Percentiles rank a stretch among this genome's conserved stretches.
Evolutionary conservation across 1,140 invertebrate species (phyloP).

Genomic region (Acromyrmex echinatior): DNA sequence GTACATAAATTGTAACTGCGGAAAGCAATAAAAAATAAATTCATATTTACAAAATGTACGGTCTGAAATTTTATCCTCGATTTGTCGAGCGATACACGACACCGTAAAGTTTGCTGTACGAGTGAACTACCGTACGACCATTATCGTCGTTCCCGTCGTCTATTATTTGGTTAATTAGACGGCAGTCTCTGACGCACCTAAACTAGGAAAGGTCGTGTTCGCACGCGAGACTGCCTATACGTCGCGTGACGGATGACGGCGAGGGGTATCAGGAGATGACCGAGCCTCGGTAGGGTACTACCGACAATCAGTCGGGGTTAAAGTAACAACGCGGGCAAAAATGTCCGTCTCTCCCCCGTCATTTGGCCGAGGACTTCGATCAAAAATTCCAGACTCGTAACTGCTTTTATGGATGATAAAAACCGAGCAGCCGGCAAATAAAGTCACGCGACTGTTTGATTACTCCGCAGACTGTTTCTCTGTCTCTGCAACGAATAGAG

Average conservation of each 20-base stretch:
- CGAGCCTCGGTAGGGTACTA: constrained; percentile 60
- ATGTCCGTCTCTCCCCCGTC: constrained; percentile 42
- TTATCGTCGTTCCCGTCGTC: constrained; percentile 48
- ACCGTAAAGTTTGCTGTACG: constrained; percentile 25
- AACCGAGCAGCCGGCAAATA: constrained; percentile 63
- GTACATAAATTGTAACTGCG: too few relatives aligned
- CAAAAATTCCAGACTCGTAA: constrained; percentile 69
- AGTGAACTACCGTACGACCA: constrained; percentile 40
- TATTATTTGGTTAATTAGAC: constrained; percentile 64
- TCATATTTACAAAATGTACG: not conserved
- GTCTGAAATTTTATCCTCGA: constrained; percentile 23
- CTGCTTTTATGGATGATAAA: constrained; percentile 71
- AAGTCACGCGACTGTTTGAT: constrained; percentile 72
- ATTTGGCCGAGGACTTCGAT: constrained; percentile 64
- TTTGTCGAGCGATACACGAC: constrained; percentile 18
- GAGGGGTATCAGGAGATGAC: constrained; percentile 52
- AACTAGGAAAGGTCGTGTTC: constrained; percentile 54
- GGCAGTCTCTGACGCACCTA: constrained; percentile 45
- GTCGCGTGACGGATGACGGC: constrained; percentile 64
- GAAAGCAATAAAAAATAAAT: not conserved
- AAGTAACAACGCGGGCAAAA: constrained; percentile 64
- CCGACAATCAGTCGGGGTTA: constrained; percentile 53
- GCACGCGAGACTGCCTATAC: constrained; percentile 61
- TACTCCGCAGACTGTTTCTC: constrained; percentile 29
- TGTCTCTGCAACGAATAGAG: constrained; percentile 17